Base-by-base conservation (phyloP, 2,888 invertebrate species). In the Trissoscelio sp. region DNA sequence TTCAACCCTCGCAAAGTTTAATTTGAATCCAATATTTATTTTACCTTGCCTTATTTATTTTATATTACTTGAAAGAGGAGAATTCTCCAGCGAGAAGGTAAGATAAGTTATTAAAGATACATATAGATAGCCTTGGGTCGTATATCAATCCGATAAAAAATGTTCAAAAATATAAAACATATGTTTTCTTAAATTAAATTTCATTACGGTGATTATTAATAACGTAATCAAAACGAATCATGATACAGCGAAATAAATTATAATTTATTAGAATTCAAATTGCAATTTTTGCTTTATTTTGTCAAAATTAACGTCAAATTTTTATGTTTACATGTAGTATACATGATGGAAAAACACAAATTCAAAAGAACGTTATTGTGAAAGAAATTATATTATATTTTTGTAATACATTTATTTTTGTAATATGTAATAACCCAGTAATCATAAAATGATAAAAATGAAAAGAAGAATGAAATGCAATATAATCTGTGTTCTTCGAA, bases 1-100 rank as follows among this genome's bases (percentile, higher is more conserved):
- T 48, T 58, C 31, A 34, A 11, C 34, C 12, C 42, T 14, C 53
- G 16, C 24, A 1, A 20, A 42, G 22, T 62, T 60, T 72, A 51
- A 62, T 72, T 60, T 72, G 2, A 31, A 39, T 42, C 16, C 16
- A 53, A 72, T 72, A 62, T 72, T 72, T 72, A 60, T 46, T 60
- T 60, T 58, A 20, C n/a, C 24, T 44, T n/a, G 1, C n/a, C 34
- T 31, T 55, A 42, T 69, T 39, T 57, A 69, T 55, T 55, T 69
- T 28, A 57, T 34, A 57, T 44, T 22, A 16, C 18, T 16, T 44
- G 42, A 9, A 24, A 42, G 42, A 69, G 44, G 9, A 44, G 44
- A 44, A 55, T 57, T 37, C 34, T 31, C 44, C 11, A 22, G 16
- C n/a, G n/a, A 11, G 31, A 34, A 57, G 57, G 22, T 31, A 44